Evolutionary conservation across 1,140 invertebrate species (phyloP).

Genomic region (Armadillidium nasatum): DNA sequence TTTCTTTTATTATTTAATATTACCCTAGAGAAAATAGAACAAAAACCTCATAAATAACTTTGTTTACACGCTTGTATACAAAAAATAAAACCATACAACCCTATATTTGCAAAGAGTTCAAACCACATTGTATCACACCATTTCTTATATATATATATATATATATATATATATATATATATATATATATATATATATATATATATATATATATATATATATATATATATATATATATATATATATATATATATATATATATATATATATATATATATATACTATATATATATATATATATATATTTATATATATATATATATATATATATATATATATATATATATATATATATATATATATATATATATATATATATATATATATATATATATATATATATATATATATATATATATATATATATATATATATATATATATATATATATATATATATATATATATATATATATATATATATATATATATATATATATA

Average conservation of each 20-base stretch:
- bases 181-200: conserved; percentile 2
- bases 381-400: not conserved
- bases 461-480: too few relatives aligned
- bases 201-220: conserved; percentile 6
- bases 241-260: not conserved
- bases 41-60: not conserved
- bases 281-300: not conserved
- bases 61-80: not conserved
- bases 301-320: not conserved
- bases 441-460: too few relatives aligned
- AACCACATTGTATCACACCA: not conserved
- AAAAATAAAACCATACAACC: too few relatives aligned
- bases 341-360: conserved; percentile 11
- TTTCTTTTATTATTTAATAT: too few relatives aligned
- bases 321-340: conserved; percentile 4
- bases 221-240: conserved; percentile 6
- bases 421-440: conserved; percentile 14
- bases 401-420: conserved; percentile 15
- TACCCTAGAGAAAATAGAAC: too few relatives aligned
- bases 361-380: conserved; percentile 12
- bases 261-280: not conserved
- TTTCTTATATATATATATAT: not conserved
- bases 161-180: not conserved
- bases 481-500: too few relatives aligned
- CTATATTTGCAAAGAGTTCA: too few relatives aligned